These are phyloP conservation scores for Brachymystax lenok DNA, from an alignment of 2,797 vertebrate genomes.

Conservation along the genomic window DNA sequence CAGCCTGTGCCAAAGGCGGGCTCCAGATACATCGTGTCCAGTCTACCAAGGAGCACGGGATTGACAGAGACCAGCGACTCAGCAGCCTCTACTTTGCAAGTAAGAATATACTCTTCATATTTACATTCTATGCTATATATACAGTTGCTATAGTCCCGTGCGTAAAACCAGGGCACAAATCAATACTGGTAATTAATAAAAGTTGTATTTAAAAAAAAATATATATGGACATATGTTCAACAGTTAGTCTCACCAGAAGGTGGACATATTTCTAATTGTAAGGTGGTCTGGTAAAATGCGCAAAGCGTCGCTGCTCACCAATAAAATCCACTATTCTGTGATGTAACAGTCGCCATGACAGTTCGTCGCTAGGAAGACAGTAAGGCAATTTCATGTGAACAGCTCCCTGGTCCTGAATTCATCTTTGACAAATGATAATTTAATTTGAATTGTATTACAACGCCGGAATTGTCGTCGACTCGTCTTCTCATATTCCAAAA, in stretches of 20 bases:
- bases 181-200: not conserved
- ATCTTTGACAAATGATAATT: no score
- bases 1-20: no score
- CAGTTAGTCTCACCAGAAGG: not conserved
- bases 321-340: constrained; percentile 27
- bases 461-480: no score
- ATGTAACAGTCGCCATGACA: constrained; percentile 29
- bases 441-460: no score
- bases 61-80: constrained; percentile 21
- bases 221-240: not conserved
- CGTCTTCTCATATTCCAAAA: not conserved
- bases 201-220: not conserved
- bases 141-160: no score
- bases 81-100: constrained; percentile 22
- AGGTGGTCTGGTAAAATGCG: not conserved
- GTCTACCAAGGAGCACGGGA: not conserved
- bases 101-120: not conserved
- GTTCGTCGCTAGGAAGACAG: constrained; percentile 13
- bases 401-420: not conserved
- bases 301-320: constrained; percentile 53
- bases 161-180: no score
- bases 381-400: not conserved
- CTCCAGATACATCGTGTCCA: no score
- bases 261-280: no score
- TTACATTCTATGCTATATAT: no score